Evolutionary conservation across 2,797 vertebrate genomes (phyloP).

Genomic region (Decapterus maruadsi): DNA sequence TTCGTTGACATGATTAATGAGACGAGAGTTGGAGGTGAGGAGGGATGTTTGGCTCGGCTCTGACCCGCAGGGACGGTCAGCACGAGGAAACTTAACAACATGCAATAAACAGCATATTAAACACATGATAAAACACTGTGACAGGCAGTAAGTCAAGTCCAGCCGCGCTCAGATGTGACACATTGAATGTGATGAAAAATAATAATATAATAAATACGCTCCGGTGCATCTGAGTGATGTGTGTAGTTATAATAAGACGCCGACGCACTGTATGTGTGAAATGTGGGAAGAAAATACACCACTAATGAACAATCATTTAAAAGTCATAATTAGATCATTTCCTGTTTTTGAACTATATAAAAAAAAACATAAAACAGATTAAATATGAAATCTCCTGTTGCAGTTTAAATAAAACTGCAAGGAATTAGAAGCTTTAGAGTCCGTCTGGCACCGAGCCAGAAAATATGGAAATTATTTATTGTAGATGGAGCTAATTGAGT

Average conservation of each 20-base stretch:
- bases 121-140: constrained; percentile 47
- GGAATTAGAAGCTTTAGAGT: neutral
- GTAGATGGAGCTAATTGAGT: neutral
- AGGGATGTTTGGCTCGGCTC: constrained; percentile 42
- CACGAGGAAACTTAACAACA: constrained; percentile 24
- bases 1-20: constrained; percentile 71
- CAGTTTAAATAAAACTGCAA: no score
- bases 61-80: constrained; percentile 19
- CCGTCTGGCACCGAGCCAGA: neutral
- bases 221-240: neutral
- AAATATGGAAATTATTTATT: neutral
- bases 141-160: constrained; percentile 1
- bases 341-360: no score
- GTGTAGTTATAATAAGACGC: neutral
- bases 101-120: constrained; percentile 56
- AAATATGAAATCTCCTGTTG: neutral
- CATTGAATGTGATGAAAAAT: neutral
- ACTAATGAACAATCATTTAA: neutral
- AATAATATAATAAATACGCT: neutral
- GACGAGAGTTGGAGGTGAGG: constrained; percentile 39
- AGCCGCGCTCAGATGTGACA: neutral
- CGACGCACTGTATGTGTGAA: neutral
- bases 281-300: neutral
- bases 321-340: neutral
- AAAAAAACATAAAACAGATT: no score